Base-by-base conservation (phyloP, 2,113 vertebrate species). In the Prionailurus bengalensis region DNA sequence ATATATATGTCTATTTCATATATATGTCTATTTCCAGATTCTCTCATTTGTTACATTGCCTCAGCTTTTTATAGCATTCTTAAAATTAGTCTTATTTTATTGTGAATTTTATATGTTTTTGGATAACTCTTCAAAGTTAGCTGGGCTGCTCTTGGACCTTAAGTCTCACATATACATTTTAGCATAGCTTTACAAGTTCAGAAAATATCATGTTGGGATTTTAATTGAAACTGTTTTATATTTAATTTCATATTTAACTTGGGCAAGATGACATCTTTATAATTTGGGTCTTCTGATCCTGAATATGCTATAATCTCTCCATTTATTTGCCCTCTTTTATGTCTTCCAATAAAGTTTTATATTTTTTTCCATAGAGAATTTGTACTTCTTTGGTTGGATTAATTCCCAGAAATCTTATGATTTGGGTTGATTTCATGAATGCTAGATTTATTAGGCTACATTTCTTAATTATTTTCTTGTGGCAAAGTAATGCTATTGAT, bases 221-320 rank as follows among this genome's bases (percentile, higher is more conserved):
- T 88, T 76, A n/a, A 63, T n/a, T 89, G 8, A 83, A 92, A 89
- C 42, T 82, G 2, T 11, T 42, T 79, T 51, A 79, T 17, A 55
- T 81, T 93, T 76, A 78, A 58, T 89, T 74, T 91, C 82, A 87
- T 80, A 82, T 70, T 86, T 61, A 78, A 70, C 53, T 51, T 96
- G 45, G 10, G 12, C 0, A 82, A 73, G 25, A 84, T 88, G 51
- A 45, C 78, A 71, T 51, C 27, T 78, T 78, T 89, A 92, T 53
- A 33, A 73, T 89, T 89, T 79, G 53, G 16, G 11, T 85, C 42
- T 84, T 65, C 65, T 80, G 45, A 73, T 80, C 21, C 19, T 79
- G 16, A 89, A 55, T 85, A 79, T 39, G 5, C 51, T 92, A 89
- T 65, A 84, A 71, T 84, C 21, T 70, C 25, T 55, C 53, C n/a